Evolutionary conservation across 2,113 vertebrate genomes (phyloP).

Genomic region (Epinephelus moara): DNA sequence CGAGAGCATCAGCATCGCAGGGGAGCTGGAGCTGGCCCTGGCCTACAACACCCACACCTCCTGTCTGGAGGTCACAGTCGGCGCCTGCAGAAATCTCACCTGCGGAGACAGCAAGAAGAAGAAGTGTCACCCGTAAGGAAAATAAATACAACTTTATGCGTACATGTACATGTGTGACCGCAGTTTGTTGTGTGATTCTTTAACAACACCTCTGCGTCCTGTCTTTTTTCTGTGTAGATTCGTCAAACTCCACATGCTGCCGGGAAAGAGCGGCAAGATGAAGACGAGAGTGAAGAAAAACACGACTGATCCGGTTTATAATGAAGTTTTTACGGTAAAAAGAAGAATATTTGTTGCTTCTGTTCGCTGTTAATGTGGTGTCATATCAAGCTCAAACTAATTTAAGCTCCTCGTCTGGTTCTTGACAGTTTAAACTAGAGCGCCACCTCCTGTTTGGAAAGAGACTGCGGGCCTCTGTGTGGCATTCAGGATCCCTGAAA

Average conservation of each 20-base stretch:
- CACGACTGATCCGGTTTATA: slow-evolving; percentile 88
- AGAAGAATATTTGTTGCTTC: neutral
- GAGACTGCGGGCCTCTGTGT: slow-evolving; percentile 89
- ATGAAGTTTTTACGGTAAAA: slow-evolving; percentile 91
- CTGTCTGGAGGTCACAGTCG: slow-evolving; percentile 88
- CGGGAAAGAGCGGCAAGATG: slow-evolving; percentile 87
- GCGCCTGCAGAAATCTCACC: slow-evolving; percentile 87
- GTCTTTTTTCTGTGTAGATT: slow-evolving; percentile 82
- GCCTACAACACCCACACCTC: slow-evolving; percentile 82
- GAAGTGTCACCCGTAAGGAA: slow-evolving; percentile 93
- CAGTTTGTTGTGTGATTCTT: neutral
- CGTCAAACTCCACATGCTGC: slow-evolving; percentile 91
- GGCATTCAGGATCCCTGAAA: slow-evolving; percentile 88
- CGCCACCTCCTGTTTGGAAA: slow-evolving; percentile 83
- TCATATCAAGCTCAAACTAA: neutral
- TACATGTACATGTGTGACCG: too few species aligned
- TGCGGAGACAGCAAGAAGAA: slow-evolving; percentile 88
- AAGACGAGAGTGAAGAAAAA: slow-evolving; percentile 90
- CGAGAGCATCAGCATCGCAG: slow-evolving; percentile 78
- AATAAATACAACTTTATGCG: neutral
- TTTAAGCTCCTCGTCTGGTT: neutral
- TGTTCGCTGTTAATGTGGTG: neutral
- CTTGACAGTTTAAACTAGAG: slow-evolving; percentile 86
- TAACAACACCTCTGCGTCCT: neutral
- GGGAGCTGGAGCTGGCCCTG: slow-evolving; percentile 91